A percentile compares a stretch with the other conserved stretches of the same genome.
Evolutionary conservation across 1,140 invertebrate genomes (phyloP).

Genomic region (Lethrus apterus): DNA sequence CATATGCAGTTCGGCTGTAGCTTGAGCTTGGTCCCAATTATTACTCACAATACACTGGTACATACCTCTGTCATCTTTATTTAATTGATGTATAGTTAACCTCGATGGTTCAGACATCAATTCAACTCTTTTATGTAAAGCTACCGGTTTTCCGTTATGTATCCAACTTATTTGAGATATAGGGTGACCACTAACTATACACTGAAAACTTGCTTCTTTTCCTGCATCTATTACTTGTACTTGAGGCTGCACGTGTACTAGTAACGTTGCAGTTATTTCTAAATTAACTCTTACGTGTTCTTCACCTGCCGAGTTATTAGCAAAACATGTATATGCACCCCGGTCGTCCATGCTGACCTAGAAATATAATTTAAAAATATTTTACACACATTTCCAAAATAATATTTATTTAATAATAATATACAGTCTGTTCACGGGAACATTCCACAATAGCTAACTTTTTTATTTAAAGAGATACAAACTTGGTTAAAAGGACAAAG

Average conservation of each 20-base stretch:
- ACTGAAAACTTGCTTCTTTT: constrained; percentile 74
- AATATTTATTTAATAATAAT: too few species aligned
- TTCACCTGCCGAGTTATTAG: constrained; percentile 79
- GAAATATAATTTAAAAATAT: constrained; percentile 15
- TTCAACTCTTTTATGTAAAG: constrained; percentile 53
- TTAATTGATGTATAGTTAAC: constrained; percentile 60
- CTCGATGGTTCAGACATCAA: constrained; percentile 46
- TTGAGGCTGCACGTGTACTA: constrained; percentile 64
- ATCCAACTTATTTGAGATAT: constrained; percentile 74
- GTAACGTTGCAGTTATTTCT: constrained; percentile 56
- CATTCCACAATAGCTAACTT: too few species aligned
- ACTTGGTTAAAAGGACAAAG: too few species aligned
- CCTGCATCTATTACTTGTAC: constrained; percentile 73
- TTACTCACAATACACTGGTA: constrained; percentile 86
- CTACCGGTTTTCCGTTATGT: constrained; percentile 68
- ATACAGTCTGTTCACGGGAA: too few species aligned
- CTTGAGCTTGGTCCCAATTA: constrained; percentile 77
- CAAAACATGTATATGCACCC: constrained; percentile 77
- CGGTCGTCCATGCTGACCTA: constrained; percentile 64
- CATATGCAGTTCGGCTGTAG: constrained; percentile 71
- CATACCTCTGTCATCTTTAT: constrained; percentile 74
- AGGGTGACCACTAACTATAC: constrained; percentile 78
- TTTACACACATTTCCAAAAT: too few species aligned
- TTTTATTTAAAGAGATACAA: too few species aligned
- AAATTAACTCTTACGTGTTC: constrained; percentile 72